Conservation (phyloP, 2,888 invertebrate genomes). For the Chesias legatella region DNA sequence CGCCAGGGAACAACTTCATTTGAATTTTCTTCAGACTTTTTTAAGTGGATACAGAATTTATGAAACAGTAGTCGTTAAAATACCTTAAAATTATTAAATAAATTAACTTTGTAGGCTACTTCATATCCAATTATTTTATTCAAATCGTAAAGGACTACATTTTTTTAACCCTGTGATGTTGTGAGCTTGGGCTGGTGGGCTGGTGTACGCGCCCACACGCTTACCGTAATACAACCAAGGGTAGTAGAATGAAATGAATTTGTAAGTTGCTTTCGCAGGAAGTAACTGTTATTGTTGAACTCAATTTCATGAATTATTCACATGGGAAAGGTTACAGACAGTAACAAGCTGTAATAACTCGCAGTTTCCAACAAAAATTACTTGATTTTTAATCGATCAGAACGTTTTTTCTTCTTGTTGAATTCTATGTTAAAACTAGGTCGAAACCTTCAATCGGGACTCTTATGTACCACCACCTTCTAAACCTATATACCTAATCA, state of each 20-base stretch:
- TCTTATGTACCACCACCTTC: no score
- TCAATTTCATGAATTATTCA: slow-evolving; percentile 60
- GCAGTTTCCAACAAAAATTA: slow-evolving; percentile 44
- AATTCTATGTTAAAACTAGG: neutral
- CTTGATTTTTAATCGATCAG: slow-evolving; percentile 31
- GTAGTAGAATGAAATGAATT: slow-evolving; percentile 11
- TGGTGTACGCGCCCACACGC: neutral
- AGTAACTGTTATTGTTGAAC: slow-evolving; percentile 42
- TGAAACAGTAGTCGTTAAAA: slow-evolving; percentile 13
- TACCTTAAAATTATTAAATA: slow-evolving; percentile 3
- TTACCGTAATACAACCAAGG: slow-evolving; percentile 5
- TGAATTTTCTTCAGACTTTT: slow-evolving; percentile 17
- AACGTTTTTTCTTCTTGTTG: neutral
- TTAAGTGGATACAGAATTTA: slow-evolving; percentile 14
- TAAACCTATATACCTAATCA: no score
- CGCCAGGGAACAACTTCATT: slow-evolving; percentile 16
- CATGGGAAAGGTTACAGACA: slow-evolving; percentile 50
- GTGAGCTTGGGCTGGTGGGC: neutral
- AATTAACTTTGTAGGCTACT: neutral
- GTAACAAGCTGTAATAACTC: slow-evolving; percentile 52
- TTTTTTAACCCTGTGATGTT: neutral
- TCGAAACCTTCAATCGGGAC: no score
- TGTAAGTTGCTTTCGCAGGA: slow-evolving; percentile 12
- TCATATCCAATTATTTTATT: slow-evolving; percentile 2
- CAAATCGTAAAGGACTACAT: neutral